These are phyloP conservation scores for Lucifuga dentata DNA, from an alignment of 2,113 vertebrate genomes.

Conservation along the genomic window DNA sequence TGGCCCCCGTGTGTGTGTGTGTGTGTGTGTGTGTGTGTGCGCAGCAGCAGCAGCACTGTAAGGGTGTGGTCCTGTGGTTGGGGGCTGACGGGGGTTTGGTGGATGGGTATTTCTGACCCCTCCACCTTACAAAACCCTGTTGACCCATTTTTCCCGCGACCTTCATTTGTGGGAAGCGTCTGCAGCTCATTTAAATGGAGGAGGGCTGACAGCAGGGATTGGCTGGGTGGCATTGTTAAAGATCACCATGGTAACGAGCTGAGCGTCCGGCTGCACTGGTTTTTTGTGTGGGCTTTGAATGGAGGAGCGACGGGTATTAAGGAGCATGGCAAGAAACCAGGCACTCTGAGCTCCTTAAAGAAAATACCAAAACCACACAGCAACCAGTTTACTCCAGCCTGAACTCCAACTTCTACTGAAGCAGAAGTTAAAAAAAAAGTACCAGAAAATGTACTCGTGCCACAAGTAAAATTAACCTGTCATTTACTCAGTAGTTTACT, in stretches of 20 bases:
- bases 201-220: constrained; percentile 44
- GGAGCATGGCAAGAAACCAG: constrained; percentile 57
- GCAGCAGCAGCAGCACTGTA: not conserved
- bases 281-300: constrained; percentile 75
- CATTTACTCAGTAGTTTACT: too few relatives aligned
- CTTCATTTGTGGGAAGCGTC: constrained; percentile 67
- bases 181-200: constrained; percentile 61
- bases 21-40: constrained; percentile 1
- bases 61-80: not conserved
- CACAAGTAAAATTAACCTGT: too few relatives aligned
- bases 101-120: constrained; percentile 6
- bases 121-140: constrained; percentile 46
- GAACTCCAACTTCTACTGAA: too few relatives aligned
- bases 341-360: constrained; percentile 36
- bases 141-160: constrained; percentile 76
- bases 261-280: constrained; percentile 69
- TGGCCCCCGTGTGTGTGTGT: constrained; percentile 10
- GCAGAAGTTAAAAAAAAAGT: too few relatives aligned
- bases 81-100: not conserved
- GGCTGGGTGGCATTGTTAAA: constrained; percentile 74
- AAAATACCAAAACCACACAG: constrained; percentile 1
- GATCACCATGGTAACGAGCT: constrained; percentile 73
- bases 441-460: too few relatives aligned
- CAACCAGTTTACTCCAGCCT: too few relatives aligned
- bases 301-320: constrained; percentile 62